These are phyloP conservation scores for Rhodinocichla rosea DNA, from an alignment of 2,113 vertebrate species.

Conservation along the genomic window DNA sequence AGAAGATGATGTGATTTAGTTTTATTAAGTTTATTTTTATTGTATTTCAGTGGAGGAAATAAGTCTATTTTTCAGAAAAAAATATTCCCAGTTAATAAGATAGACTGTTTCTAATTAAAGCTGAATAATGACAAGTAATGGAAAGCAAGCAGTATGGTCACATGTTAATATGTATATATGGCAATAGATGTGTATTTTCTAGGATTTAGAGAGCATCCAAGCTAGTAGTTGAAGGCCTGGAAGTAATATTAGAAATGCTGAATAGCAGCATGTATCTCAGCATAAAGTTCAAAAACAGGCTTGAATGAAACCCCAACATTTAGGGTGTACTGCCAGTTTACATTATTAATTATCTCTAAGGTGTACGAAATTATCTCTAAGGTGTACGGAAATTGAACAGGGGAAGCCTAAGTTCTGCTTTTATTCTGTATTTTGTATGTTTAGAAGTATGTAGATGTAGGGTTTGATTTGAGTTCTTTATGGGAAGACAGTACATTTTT, in stretches of 20 bases:
- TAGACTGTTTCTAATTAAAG: constrained; percentile 49
- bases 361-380: not conserved
- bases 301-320: not conserved
- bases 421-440: not conserved
- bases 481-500: not conserved
- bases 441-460: not conserved
- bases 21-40: not conserved
- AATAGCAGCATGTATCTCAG: not conserved
- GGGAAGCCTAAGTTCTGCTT: not conserved
- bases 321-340: not conserved
- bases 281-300: not conserved
- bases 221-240: not conserved
- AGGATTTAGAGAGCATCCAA: constrained; percentile 32
- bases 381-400: not conserved
- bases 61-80: not conserved
- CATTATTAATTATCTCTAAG: not conserved
- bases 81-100: not conserved
- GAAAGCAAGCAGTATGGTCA: constrained; percentile 22
- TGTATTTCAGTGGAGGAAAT: not conserved
- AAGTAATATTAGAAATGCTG: constrained; percentile 20
- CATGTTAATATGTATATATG: not conserved
- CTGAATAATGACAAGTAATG: constrained; percentile 34
- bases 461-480: not conserved
- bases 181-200: constrained; percentile 20
- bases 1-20: constrained; percentile 6